These are phyloP conservation scores for Arizona elegans DNA, from an alignment of 2,113 vertebrate species.

Conservation along the genomic window DNA sequence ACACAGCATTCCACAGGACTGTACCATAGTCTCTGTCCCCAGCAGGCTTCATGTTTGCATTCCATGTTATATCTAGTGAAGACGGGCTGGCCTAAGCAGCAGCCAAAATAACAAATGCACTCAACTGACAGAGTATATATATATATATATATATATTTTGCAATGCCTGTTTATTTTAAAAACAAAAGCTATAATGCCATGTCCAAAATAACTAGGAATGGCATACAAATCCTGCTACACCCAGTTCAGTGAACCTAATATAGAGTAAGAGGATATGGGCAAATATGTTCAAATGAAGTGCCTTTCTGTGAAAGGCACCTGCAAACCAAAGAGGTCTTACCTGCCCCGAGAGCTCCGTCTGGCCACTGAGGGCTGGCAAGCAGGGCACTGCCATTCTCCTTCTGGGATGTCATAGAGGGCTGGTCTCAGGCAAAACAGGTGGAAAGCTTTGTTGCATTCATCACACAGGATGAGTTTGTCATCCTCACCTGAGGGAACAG, in stretches of 20 bases:
- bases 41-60: not conserved
- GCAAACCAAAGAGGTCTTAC: constrained; percentile 63
- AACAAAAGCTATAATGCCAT: not conserved
- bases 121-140: not conserved
- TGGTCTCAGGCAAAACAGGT: constrained; percentile 92
- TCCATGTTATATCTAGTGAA: not conserved
- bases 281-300: not conserved
- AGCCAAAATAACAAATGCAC: not conserved
- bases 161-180: not conserved
- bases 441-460: constrained; percentile 98
- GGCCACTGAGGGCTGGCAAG: constrained; percentile 88
- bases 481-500: constrained; percentile 81
- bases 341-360: constrained; percentile 86
- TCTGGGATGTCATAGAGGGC: constrained; percentile 89
- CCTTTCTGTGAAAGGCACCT: not conserved
- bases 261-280: no score
- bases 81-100: not conserved
- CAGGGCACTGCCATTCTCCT: constrained; percentile 93
- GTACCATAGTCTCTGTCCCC: no score
- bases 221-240: not conserved
- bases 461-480: constrained; percentile 97
- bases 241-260: not conserved
- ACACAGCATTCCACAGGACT: not conserved
- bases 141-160: not conserved
- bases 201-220: not conserved